phyloP scores from a whole-genome alignment of 1,140 invertebrate species.

The Achroia grisella region DNA sequence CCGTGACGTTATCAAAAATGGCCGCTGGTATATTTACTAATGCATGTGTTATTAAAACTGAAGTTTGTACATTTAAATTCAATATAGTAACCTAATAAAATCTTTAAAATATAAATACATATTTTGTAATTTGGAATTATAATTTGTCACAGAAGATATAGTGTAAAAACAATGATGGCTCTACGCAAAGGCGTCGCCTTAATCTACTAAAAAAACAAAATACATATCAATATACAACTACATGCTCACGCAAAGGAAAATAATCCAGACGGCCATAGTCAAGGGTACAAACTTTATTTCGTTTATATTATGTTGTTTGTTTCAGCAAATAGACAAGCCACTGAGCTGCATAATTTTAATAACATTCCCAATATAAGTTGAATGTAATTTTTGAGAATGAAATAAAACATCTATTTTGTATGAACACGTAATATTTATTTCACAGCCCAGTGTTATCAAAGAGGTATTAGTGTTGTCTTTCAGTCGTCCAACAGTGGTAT shows the following conservation, averaged over 20 bases:
- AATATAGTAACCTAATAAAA: too few relatives aligned
- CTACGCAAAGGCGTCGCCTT: too few relatives aligned
- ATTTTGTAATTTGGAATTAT: too few relatives aligned
- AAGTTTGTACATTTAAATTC: too few relatives aligned
- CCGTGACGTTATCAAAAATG: too few relatives aligned
- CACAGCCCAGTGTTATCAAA: background rate
- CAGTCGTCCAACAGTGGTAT: slow-evolving; percentile 65
- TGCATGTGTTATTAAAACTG: too few relatives aligned
- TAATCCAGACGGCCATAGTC: background rate
- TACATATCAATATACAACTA: too few relatives aligned
- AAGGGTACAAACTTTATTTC: background rate
- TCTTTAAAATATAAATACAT: too few relatives aligned
- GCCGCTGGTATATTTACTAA: too few relatives aligned
- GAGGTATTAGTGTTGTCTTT: background rate
- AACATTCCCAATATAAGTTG: slow-evolving; percentile 42
- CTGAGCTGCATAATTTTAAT: background rate
- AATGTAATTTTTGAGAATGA: slow-evolving; percentile 30
- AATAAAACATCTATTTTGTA: slow-evolving; percentile 43
- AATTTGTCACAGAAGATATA: too few relatives aligned
- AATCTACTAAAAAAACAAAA: too few relatives aligned
- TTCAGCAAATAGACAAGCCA: background rate
- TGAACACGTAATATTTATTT: slow-evolving; percentile 11
- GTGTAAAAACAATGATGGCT: too few relatives aligned
- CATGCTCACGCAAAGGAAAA: background rate
- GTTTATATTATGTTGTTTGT: background rate